Conservation (phyloP, 2,113 vertebrate genomes). For the Apeltes quadracus region DNA sequence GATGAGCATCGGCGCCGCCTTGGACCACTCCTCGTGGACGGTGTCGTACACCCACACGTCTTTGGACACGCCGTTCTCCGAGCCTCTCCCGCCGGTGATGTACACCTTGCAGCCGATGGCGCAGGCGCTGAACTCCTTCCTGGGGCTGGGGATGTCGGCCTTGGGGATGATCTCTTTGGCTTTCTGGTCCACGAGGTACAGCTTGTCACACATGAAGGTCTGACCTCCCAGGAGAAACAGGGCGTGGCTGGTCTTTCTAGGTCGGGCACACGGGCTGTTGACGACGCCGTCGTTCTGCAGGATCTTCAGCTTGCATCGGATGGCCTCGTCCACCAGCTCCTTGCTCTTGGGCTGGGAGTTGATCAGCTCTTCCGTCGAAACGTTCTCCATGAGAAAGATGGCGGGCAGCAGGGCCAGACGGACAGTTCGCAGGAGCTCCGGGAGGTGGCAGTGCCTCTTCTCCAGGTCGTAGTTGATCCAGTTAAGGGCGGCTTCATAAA, state of each 20-base stretch:
- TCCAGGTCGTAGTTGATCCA: slow-evolving; percentile 86
- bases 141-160: slow-evolving; percentile 86
- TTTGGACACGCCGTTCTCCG: slow-evolving; percentile 87
- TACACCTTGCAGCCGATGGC: slow-evolving; percentile 88
- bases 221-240: slow-evolving; percentile 85
- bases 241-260: slow-evolving; percentile 85
- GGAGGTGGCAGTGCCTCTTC: slow-evolving; percentile 78
- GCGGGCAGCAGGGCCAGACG: slow-evolving; percentile 84
- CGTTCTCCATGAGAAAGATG: slow-evolving; percentile 84
- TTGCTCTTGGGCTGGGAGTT: slow-evolving; percentile 82
- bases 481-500: slow-evolving; percentile 85
- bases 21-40: slow-evolving; percentile 85
- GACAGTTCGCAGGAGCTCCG: slow-evolving; percentile 82
- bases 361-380: slow-evolving; percentile 84
- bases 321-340: slow-evolving; percentile 85
- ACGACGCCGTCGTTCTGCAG: slow-evolving; percentile 87
- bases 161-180: slow-evolving; percentile 87
- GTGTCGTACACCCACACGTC: slow-evolving; percentile 89
- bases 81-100: slow-evolving; percentile 85
- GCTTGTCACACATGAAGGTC: slow-evolving; percentile 87
- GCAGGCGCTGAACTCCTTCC: slow-evolving; percentile 88
- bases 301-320: slow-evolving; percentile 85
- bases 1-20: slow-evolving; percentile 86
- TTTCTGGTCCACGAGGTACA: slow-evolving; percentile 86
- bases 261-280: slow-evolving; percentile 84